A percentile compares a stretch with the other conserved stretches of the same genome.
Conservation (phyloP, 1,140 invertebrate species). For the Octopus bimaculoides region DNA sequence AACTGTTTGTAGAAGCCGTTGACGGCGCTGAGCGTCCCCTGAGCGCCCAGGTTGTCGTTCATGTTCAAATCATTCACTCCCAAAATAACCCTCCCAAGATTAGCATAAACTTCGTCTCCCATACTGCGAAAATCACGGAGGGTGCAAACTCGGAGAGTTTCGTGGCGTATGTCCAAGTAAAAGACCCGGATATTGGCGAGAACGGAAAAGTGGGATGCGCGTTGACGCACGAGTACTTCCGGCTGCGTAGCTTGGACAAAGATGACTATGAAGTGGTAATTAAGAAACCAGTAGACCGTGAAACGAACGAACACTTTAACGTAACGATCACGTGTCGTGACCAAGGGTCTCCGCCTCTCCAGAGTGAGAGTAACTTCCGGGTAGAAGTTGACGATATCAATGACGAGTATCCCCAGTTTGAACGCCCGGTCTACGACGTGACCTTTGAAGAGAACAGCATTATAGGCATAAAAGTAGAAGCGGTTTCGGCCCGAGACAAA, state of each 20-base stretch:
- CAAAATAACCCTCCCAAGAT: not conserved
- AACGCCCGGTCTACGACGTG: slow-evolving; percentile 64
- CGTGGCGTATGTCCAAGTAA: slow-evolving; percentile 42
- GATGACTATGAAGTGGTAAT: slow-evolving; percentile 34
- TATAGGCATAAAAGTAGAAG: slow-evolving; percentile 53
- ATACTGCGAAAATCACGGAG: slow-evolving; percentile 33
- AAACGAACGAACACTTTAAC: slow-evolving; percentile 27
- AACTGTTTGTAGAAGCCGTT: slow-evolving; percentile 56
- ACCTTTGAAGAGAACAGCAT: slow-evolving; percentile 59
- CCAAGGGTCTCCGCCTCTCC: slow-evolving; percentile 53
- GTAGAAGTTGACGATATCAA: slow-evolving; percentile 89
- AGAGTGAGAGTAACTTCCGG: slow-evolving; percentile 79
- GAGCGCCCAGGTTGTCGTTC: not conserved
- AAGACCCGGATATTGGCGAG: slow-evolving; percentile 38
- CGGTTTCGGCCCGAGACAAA: slow-evolving; percentile 73
- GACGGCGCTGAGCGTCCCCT: not conserved
- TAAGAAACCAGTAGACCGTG: slow-evolving; percentile 35
- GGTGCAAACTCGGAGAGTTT: slow-evolving; percentile 29
- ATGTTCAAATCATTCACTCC: not conserved
- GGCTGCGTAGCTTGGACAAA: slow-evolving; percentile 29
- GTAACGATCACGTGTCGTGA: slow-evolving; percentile 37
- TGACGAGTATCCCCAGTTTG: slow-evolving; percentile 69
- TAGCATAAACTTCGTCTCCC: not conserved
- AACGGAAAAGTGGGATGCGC: slow-evolving; percentile 39
- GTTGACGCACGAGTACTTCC: slow-evolving; percentile 27